phyloP scores from a whole-genome alignment of 1,140 invertebrate genomes.

The Andrena cerasifolii region DNA sequence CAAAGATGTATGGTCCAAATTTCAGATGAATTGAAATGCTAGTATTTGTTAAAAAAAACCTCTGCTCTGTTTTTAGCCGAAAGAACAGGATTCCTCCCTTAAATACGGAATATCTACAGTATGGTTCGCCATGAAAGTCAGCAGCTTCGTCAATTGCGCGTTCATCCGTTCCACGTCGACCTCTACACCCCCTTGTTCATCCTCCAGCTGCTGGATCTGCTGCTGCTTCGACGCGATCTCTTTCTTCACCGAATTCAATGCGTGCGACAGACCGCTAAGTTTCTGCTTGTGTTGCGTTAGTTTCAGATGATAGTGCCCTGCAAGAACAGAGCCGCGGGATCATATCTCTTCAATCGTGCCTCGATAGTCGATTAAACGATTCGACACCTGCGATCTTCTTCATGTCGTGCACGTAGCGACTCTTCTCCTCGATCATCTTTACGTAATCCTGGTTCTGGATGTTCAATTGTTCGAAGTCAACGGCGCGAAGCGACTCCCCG shows the following conservation, averaged over 20 bases:
- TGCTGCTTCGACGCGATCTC: conserved; percentile 57
- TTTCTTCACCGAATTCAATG: conserved; percentile 74
- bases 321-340: not conserved
- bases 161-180: conserved; percentile 71
- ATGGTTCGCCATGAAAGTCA: conserved; percentile 75
- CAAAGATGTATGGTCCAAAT: no score
- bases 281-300: conserved; percentile 81
- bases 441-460: conserved; percentile 82
- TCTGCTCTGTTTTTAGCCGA: no score
- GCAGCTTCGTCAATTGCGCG: conserved; percentile 73
- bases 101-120: conserved; percentile 56
- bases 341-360: not conserved
- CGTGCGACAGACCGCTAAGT: conserved; percentile 77
- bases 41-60: no score
- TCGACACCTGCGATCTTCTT: conserved; percentile 81
- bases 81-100: no score
- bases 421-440: conserved; percentile 80
- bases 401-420: conserved; percentile 77
- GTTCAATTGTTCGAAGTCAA: conserved; percentile 83
- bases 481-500: conserved; percentile 79
- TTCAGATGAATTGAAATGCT: no score
- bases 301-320: conserved; percentile 72
- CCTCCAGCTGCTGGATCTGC: conserved; percentile 59
- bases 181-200: conserved; percentile 54
- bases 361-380: not conserved